Evolutionary conservation across 1,140 invertebrate genomes (phyloP).

Genomic region (Eurytemora carolleeae): DNA sequence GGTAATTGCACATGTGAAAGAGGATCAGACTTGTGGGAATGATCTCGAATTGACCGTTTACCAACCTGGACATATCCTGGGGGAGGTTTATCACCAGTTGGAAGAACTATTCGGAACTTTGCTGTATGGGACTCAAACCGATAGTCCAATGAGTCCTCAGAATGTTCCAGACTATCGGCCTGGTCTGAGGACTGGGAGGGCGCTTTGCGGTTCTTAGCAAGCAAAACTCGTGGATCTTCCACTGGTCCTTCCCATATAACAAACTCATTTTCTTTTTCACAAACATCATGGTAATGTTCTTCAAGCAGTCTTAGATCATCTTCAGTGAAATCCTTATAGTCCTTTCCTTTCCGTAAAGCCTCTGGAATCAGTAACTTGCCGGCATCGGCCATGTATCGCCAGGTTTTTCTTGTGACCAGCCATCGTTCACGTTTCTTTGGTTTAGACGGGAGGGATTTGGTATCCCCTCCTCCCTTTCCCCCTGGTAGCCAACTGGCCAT

Average conservation of each 20-base stretch:
- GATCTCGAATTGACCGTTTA: neutral
- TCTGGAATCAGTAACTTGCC: constrained; percentile 62
- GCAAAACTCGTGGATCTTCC: constrained; percentile 12
- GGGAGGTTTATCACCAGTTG: constrained; percentile 4
- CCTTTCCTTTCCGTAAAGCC: constrained; percentile 26
- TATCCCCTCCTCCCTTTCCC: no score
- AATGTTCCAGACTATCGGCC: neutral
- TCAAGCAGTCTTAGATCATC: constrained; percentile 57
- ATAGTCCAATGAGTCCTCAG: neutral
- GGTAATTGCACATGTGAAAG: neutral
- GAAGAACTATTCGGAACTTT: constrained; percentile 11
- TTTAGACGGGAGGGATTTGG: neutral
- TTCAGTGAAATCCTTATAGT: constrained; percentile 31
- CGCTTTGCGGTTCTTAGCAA: constrained; percentile 5
- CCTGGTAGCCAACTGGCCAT: no score
- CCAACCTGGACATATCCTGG: constrained; percentile 10
- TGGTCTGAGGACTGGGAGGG: constrained; percentile 2
- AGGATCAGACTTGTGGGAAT: neutral
- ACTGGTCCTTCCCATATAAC: constrained; percentile 53
- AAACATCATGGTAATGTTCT: constrained; percentile 59
- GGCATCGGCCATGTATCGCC: constrained; percentile 71
- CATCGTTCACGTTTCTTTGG: constrained; percentile 40
- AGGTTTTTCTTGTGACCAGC: constrained; percentile 64
- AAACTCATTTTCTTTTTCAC: constrained; percentile 49
- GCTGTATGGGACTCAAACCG: neutral